phyloP scores from a whole-genome alignment of 2,797 vertebrate genomes.

The Oreochromis grahami region DNA sequence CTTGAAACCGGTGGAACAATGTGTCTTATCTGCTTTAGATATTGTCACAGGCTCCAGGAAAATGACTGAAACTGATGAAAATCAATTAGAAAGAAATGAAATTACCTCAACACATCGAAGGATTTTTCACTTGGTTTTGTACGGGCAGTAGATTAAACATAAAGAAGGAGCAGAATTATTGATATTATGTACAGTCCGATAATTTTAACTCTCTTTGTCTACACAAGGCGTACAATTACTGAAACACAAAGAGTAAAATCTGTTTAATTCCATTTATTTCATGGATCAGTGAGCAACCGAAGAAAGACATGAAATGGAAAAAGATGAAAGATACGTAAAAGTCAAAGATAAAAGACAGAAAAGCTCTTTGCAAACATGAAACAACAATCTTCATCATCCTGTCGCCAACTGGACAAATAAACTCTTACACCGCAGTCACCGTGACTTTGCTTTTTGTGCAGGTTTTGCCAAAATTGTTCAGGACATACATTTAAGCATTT shows the following conservation, averaged over 20 bases:
- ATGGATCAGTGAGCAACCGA: neutral
- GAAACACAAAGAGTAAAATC: neutral
- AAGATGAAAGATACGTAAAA: neutral
- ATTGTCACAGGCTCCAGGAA: neutral
- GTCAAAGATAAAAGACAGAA: neutral
- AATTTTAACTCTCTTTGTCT: neutral
- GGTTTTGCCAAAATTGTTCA: neutral
- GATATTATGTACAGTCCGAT: neutral
- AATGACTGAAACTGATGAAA: constrained; percentile 7
- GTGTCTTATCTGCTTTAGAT: constrained; percentile 13
- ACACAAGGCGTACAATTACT: neutral
- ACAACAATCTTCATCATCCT: neutral
- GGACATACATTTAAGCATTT: neutral
- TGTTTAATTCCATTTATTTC: neutral
- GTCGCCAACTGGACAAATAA: neutral
- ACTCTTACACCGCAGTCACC: neutral
- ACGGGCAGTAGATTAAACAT: neutral
- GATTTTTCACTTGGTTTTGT: neutral
- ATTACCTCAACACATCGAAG: neutral
- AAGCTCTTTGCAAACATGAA: neutral
- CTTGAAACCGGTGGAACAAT: constrained; percentile 13
- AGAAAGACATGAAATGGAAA: neutral
- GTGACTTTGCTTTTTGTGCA: neutral
- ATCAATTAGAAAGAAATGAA: constrained; percentile 1
- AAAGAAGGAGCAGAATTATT: neutral